phyloP scores from a whole-genome alignment of 1,140 invertebrate genomes.

The Platyscapa corneri region DNA sequence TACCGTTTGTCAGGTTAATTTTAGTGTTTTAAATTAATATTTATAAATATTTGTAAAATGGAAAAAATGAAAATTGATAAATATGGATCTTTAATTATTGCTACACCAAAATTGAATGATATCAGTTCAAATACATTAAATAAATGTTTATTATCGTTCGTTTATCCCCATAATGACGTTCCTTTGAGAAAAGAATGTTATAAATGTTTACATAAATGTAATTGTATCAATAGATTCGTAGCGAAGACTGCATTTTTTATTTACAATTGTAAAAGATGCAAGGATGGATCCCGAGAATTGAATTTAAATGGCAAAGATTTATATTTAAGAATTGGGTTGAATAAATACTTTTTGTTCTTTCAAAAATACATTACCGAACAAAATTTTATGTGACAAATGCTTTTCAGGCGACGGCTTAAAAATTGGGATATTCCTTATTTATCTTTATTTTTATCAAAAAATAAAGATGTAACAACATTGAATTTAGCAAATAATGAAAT shows the following conservation, averaged over 20 bases:
- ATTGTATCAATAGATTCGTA: neutral
- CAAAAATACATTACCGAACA: neutral
- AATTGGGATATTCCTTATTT: conserved; percentile 73
- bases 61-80: conserved; percentile 23
- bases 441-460: conserved; percentile 69
- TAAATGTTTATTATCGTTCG: conserved; percentile 11
- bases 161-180: neutral
- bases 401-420: conserved; percentile 66
- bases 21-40: neutral
- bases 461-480: conserved; percentile 71
- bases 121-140: neutral
- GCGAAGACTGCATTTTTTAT: conserved; percentile 62
- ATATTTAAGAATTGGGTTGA: conserved; percentile 57
- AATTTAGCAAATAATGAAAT: conserved; percentile 77
- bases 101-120: neutral
- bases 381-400: conserved; percentile 41
- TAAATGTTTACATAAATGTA: too few relatives aligned
- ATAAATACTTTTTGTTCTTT: neutral
- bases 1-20: neutral
- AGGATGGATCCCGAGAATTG: conserved; percentile 66
- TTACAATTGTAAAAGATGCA: conserved; percentile 67
- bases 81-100: conserved; percentile 25
- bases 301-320: conserved; percentile 65
- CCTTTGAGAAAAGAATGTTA: neutral
- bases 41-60: neutral